phyloP scores from a whole-genome alignment of 2,888 invertebrate genomes.

The Miltochrista miniata region DNA sequence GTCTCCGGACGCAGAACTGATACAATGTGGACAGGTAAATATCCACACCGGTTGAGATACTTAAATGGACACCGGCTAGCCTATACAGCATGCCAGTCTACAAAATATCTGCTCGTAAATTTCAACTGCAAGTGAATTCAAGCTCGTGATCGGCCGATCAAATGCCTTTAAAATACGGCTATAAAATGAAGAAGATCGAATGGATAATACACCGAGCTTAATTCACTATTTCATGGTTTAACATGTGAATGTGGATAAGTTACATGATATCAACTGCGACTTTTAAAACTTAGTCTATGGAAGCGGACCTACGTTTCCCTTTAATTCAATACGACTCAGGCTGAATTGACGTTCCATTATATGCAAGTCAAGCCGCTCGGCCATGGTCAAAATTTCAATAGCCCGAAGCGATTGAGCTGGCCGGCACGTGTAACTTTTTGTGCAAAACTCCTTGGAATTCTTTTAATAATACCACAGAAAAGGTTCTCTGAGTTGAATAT shows the following conservation, averaged over 20 bases:
- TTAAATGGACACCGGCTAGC: conserved; percentile 44
- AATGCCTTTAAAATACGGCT: conserved; percentile 42
- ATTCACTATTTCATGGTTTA: conserved; percentile 53
- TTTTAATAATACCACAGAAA: conserved; percentile 61
- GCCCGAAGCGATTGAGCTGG: conserved; percentile 71
- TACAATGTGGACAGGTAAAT: conserved; percentile 62
- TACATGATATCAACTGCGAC: conserved; percentile 12
- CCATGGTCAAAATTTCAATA: conserved; percentile 78
- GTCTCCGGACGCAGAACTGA: conserved; percentile 48
- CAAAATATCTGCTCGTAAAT: conserved; percentile 44
- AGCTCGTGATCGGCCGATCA: conserved; percentile 47
- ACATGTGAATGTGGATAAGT: conserved; percentile 37
- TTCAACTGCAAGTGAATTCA: conserved; percentile 40
- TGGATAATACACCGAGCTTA: conserved; percentile 49
- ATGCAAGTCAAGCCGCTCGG: conserved; percentile 63
- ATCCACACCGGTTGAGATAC: conserved; percentile 48
- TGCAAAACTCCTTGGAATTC: conserved; percentile 75
- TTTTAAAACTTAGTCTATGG: conserved; percentile 21
- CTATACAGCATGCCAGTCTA: conserved; percentile 34
- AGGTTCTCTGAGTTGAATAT: conserved; percentile 66
- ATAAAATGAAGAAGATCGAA: conserved; percentile 52
- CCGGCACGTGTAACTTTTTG: conserved; percentile 82
- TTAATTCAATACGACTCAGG: conserved; percentile 52
- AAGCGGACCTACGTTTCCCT: conserved; percentile 39
- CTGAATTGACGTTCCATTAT: conserved; percentile 72